These are phyloP conservation scores for Heterodera filipjevi DNA, from an alignment of 2,888 invertebrate species.

Conservation along the genomic window DNA sequence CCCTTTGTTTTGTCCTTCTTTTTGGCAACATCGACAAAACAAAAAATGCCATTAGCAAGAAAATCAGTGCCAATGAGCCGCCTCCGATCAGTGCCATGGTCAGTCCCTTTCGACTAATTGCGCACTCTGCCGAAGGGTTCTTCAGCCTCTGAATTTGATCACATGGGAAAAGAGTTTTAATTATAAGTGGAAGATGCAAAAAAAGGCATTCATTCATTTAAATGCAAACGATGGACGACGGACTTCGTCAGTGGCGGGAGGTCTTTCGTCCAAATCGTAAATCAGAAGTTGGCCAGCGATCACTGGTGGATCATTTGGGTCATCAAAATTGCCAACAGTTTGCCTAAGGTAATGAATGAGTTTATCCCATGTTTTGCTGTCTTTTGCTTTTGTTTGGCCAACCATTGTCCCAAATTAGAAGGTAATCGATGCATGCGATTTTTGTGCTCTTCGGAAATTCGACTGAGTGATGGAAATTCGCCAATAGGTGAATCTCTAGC, in stretches of 20 bases:
- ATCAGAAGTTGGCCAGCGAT: constrained; percentile 64
- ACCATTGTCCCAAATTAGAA: not conserved
- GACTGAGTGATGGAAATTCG: not conserved
- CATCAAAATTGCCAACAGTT: not conserved
- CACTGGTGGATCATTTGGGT: constrained; percentile 49
- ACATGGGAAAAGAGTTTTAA: not conserved
- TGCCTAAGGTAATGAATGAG: not conserved
- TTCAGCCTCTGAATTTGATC: not conserved
- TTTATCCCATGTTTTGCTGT: not conserved
- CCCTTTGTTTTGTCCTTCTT: not conserved
- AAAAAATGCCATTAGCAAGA: constrained; percentile 5
- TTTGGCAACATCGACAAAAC: not conserved
- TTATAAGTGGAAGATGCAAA: not conserved
- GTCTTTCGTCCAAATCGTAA: constrained; percentile 64
- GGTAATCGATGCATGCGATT: not conserved
- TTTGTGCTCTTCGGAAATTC: not conserved
- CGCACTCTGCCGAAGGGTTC: constrained; percentile 38
- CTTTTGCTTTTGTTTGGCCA: not conserved
- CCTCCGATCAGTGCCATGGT: constrained; percentile 9
- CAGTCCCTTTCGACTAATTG: constrained; percentile 50
- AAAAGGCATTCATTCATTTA: not conserved
- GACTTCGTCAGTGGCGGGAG: constrained; percentile 42
- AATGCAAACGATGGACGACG: no score
- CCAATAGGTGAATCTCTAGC: constrained; percentile 24
- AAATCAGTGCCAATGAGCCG: constrained; percentile 4